Evolutionary conservation across 1,140 invertebrate species (phyloP).

Genomic region (Stegodyphus dumicola): DNA sequence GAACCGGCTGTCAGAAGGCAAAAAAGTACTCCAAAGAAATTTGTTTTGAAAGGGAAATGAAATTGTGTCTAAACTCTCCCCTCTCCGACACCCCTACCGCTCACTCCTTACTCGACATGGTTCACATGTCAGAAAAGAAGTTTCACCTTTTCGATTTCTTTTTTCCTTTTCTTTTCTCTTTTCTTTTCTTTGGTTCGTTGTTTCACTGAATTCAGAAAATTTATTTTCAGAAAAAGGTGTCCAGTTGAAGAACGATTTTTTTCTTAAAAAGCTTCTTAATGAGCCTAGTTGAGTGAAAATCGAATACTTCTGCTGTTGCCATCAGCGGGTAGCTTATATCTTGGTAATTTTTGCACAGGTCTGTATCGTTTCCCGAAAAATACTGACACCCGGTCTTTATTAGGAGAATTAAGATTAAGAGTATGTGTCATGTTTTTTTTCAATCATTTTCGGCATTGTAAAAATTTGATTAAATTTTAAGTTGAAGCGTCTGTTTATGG

Average conservation of each 20-base stretch:
- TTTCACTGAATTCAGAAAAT: not conserved
- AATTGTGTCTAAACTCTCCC: constrained; percentile 50
- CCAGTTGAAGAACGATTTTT: not conserved
- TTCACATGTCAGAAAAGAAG: constrained; percentile 37
- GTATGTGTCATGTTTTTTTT: too few relatives aligned
- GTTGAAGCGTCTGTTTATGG: too few relatives aligned
- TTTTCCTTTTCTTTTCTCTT: constrained; percentile 29
- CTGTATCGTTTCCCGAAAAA: too few relatives aligned
- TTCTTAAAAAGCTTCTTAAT: not conserved
- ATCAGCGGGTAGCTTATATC: too few relatives aligned
- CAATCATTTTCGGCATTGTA: too few relatives aligned
- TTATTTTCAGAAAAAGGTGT: not conserved
- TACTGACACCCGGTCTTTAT: too few relatives aligned
- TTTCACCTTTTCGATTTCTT: constrained; percentile 22
- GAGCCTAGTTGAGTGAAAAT: constrained; percentile 1
- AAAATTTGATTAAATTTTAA: too few relatives aligned
- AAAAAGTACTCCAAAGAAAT: constrained; percentile 57
- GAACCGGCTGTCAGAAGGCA: constrained; percentile 54
- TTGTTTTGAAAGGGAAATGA: constrained; percentile 61
- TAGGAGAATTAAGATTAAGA: too few relatives aligned
- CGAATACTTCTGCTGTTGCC: not conserved
- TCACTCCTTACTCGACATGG: constrained; percentile 3
- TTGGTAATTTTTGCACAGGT: too few relatives aligned
- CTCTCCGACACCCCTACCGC: not conserved
- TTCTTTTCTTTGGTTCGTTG: constrained; percentile 10